Evolutionary conservation across 1,140 invertebrate genomes (phyloP).

Genomic region (Nephila pilipes): DNA sequence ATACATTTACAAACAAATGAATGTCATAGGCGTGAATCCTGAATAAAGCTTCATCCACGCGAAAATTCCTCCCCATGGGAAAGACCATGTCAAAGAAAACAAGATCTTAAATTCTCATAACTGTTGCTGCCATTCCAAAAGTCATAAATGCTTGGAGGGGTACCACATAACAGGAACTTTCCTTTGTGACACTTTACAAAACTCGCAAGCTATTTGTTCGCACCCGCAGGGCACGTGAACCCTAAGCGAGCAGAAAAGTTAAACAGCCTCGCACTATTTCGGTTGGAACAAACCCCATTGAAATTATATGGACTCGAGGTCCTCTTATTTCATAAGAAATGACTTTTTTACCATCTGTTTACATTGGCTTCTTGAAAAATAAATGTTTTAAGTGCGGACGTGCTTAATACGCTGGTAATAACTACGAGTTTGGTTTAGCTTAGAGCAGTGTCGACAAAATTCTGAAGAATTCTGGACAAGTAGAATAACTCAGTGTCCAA

Average conservation of each 20-base stretch:
- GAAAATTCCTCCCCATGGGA: background rate
- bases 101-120: background rate
- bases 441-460: no score
- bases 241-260: background rate
- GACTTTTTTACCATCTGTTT: background rate
- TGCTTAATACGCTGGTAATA: background rate
- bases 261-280: background rate
- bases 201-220: constrained; percentile 21
- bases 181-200: constrained; percentile 8
- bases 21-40: background rate
- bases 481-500: no score
- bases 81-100: constrained; percentile 8
- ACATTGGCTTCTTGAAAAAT: background rate
- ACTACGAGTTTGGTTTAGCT: background rate
- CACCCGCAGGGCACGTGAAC: background rate
- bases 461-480: no score
- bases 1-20: no score
- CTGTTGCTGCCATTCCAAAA: background rate
- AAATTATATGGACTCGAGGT: background rate
- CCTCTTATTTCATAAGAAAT: background rate
- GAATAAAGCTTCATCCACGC: background rate
- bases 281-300: background rate
- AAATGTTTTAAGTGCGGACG: background rate
- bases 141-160: background rate
- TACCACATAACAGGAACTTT: background rate